Percentiles rank a stretch among this genome's conserved stretches.
phyloP scores from a whole-genome alignment of 2,888 invertebrate species.

The Liopterus haemorrhoidalis region DNA sequence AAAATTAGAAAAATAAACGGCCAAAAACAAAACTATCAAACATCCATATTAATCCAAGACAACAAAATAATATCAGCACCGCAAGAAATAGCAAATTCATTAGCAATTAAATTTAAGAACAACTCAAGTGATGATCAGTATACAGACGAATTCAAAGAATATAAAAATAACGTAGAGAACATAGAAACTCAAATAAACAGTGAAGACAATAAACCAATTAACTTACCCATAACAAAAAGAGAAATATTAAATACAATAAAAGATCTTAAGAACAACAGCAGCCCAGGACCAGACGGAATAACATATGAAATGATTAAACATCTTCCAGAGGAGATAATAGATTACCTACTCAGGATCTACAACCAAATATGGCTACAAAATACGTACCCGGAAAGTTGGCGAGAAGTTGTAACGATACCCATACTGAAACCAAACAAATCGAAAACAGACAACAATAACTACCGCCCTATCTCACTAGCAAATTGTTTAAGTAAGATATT shows the following conservation, averaged over 20 bases:
- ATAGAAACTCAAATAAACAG: no score
- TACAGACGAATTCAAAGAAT: no score
- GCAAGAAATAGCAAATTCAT: no score
- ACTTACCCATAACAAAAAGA: not conserved
- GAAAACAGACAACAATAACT: slow-evolving; percentile 5
- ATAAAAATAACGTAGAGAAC: no score
- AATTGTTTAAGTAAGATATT: slow-evolving; percentile 11
- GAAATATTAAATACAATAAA: slow-evolving; percentile 1
- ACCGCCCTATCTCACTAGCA: slow-evolving; percentile 14
- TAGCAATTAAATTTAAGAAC: no score
- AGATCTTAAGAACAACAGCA: slow-evolving; percentile 1
- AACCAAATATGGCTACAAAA: slow-evolving; percentile 6
- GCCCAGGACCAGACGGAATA: slow-evolving; percentile 8
- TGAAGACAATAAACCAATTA: not conserved
- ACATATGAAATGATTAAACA: slow-evolving; percentile 10
- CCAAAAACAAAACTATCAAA: no score
- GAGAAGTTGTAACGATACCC: slow-evolving; percentile 7
- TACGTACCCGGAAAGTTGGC: slow-evolving; percentile 4
- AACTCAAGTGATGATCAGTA: no score
- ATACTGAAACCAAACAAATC: slow-evolving; percentile 10
- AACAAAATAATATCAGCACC: no score
- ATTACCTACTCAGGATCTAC: slow-evolving; percentile 1
- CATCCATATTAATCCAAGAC: no score
- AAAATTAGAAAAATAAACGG: no score
- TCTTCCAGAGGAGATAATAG: not conserved